A percentile compares a stretch with the other conserved stretches of the same genome.
Conservation (phyloP, 2,113 vertebrate species). For the Eira barbara region DNA sequence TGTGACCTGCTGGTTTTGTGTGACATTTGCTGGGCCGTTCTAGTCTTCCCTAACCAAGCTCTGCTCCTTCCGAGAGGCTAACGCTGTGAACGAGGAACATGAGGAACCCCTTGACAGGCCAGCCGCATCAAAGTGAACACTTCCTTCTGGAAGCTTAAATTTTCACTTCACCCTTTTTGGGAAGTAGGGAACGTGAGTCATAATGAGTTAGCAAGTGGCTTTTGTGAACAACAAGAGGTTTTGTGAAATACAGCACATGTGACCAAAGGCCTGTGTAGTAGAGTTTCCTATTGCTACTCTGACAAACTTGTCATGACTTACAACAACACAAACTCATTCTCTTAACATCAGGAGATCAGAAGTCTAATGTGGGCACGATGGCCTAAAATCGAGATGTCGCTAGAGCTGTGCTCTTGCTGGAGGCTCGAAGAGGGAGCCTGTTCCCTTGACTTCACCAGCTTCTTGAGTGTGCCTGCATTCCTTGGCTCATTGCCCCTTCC, state of each 20-base stretch:
- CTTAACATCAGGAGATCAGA: not conserved
- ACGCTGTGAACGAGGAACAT: not conserved
- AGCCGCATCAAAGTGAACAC: not conserved
- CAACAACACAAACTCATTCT: not conserved
- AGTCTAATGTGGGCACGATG: not conserved
- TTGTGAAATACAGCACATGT: not conserved
- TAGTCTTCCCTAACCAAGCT: not conserved
- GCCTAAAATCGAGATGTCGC: not conserved
- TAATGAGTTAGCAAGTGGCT: conserved; percentile 2
- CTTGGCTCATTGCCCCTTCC: not conserved
- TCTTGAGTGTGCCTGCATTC: not conserved
- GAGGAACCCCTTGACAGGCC: not conserved
- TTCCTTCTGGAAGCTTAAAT: conserved; percentile 34
- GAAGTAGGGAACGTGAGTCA: conserved; percentile 5
- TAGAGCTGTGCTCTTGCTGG: not conserved
- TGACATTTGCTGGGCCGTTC: not conserved
- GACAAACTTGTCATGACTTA: not conserved
- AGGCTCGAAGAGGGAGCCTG: not conserved
- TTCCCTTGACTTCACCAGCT: not conserved
- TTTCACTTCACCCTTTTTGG: conserved; percentile 18
- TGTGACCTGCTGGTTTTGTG: not conserved
- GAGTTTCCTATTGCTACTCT: not conserved
- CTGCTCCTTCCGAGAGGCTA: not conserved
- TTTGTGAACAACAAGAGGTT: conserved; percentile 12
- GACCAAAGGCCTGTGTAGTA: not conserved